These are phyloP conservation scores for Amblyteles armatorius DNA, from an alignment of 2,888 invertebrate species.

Conservation along the genomic window DNA sequence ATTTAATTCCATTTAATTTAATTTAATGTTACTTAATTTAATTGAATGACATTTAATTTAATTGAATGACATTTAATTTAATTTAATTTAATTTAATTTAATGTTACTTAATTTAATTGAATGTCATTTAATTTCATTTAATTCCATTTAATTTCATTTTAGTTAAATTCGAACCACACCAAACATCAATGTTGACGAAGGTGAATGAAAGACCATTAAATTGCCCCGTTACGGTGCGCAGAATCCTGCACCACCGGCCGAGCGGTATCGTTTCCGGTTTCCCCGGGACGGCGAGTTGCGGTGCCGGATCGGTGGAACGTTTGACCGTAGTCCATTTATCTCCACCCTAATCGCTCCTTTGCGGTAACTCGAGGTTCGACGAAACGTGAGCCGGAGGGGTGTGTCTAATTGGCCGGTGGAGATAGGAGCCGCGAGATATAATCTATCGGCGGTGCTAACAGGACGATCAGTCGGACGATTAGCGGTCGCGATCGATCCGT, in stretches of 20 bases:
- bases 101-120: too few relatives aligned
- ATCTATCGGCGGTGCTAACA: constrained; percentile 23
- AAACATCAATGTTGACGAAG: neutral
- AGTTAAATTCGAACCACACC: too few relatives aligned
- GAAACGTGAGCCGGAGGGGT: constrained; percentile 7
- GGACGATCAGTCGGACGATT: constrained; percentile 22
- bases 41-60: too few relatives aligned
- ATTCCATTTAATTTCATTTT: too few relatives aligned
- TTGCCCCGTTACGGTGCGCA: neutral
- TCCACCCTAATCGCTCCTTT: constrained; percentile 10
- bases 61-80: too few relatives aligned
- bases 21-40: too few relatives aligned
- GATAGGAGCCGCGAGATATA: constrained; percentile 14
- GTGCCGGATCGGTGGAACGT: neutral
- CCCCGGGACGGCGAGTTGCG: neutral
- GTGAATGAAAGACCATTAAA: neutral
- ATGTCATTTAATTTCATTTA: too few relatives aligned
- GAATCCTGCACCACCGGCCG: neutral
- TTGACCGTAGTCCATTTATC: constrained; percentile 6
- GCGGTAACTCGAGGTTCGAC: neutral
- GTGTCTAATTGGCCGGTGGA: constrained; percentile 1
- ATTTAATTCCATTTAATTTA: too few relatives aligned
- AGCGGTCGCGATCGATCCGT: constrained; percentile 25
- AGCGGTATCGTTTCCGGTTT: neutral
- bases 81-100: too few relatives aligned